Evolutionary conservation across 2,888 invertebrate species (phyloP), one percentile per base, ranked within the genome.

Genomic region (Exocentrus adspersus): DNA sequence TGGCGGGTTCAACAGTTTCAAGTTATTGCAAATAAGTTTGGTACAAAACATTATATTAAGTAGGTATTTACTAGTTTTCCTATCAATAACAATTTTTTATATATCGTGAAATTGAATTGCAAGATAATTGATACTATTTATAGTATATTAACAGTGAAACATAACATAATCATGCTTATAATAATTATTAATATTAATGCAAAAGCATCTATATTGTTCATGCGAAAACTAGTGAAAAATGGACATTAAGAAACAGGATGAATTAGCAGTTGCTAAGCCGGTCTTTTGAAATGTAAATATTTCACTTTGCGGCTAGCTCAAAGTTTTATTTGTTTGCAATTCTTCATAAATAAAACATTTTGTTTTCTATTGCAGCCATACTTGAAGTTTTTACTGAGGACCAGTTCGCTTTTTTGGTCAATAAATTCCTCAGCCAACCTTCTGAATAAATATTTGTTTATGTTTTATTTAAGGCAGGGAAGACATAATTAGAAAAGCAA

Each of bases 391-490:
- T 70, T 68, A 51, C 59, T 54, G 53, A 60, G 57, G 62, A 67
- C 69, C 67, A 65, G 69, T 69, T 64, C 52, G 28, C 43, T 41
- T 66, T 70, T 65, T 59, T 63, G 61, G 65, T 60, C 65, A 52
- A 65, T 66, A 60, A 59, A 56, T 60, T 60, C 53, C 57, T 17
- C 56, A 58, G 60, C 24, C 60, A 59, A 67, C 61, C 69, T 75
- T 67, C 73, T 77, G 76, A 77, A 77, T 75, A 77, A 77, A 78
- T 77, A 77, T 77, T 76, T 77, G 71, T 76, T 77, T 76, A 77
- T 77, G 77, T 77, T 77, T 78, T 77, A 78, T 77, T 75, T 77
- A 75, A 75, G 73, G 67, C 64, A 67, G 72, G 69, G 71, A 73
- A 71, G 71, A 68, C 69, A 70, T 74, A 70, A 75, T 75, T 75